Percentiles rank a stretch among this genome's conserved stretches.
These are phyloP conservation scores for Sardina pilchardus DNA, from an alignment of 2,113 vertebrate species.

Conservation along the genomic window DNA sequence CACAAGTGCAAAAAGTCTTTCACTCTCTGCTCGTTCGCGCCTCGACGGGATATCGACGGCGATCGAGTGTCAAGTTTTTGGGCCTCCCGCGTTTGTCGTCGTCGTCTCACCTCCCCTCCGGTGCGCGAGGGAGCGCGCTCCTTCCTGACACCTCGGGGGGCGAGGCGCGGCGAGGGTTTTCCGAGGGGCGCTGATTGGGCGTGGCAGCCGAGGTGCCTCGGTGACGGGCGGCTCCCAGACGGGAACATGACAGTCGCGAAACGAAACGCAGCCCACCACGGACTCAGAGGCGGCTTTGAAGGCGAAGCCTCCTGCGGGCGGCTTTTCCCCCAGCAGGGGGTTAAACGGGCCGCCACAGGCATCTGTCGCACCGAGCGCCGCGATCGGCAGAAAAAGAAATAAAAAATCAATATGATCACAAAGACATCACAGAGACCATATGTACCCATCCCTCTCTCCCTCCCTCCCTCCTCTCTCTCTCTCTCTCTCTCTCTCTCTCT, in stretches of 20 bases:
- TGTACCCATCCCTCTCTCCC: constrained; percentile 22
- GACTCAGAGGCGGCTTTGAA: constrained; percentile 45
- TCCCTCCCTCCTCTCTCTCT: neutral
- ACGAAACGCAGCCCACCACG: constrained; percentile 34
- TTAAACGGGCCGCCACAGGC: neutral
- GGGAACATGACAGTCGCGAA: constrained; percentile 51
- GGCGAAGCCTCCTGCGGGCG: constrained; percentile 18
- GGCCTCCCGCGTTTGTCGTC: constrained; percentile 40
- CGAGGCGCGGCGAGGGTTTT: constrained; percentile 45
- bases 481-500: no score
- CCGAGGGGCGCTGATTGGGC: constrained; percentile 45
- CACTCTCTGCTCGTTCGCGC: neutral
- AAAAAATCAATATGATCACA: constrained; percentile 47
- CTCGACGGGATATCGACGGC: neutral
- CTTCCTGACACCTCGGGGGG: constrained; percentile 45
- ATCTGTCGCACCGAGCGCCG: neutral
- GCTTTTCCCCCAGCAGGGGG: neutral
- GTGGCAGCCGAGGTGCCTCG: constrained; percentile 23
- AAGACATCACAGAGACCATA: constrained; percentile 43
- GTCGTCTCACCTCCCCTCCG: constrained; percentile 63
- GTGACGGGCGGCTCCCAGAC: constrained; percentile 63
- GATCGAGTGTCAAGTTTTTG: neutral
- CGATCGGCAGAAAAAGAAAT: constrained; percentile 19
- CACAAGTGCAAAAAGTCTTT: neutral
- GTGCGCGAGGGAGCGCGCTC: constrained; percentile 37